These are phyloP conservation scores for Odontamblyopus lacepedii DNA, from an alignment of 2,797 vertebrate species.

Conservation along the genomic window DNA sequence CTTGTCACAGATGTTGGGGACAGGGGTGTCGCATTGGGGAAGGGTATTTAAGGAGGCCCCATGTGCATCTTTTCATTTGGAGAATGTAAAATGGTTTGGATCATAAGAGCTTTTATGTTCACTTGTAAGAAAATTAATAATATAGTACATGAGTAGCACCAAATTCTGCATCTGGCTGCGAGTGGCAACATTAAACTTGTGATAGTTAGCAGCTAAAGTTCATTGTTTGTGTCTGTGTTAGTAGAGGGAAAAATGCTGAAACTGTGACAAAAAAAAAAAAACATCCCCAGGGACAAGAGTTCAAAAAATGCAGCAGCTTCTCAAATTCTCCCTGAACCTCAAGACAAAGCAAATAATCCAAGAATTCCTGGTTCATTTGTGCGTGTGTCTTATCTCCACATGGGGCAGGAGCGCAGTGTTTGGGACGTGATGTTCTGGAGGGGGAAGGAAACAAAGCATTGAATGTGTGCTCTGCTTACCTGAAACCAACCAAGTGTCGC, in stretches of 20 bases:
- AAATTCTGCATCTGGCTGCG: neutral
- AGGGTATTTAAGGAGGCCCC: too few relatives aligned
- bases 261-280: slow-evolving; percentile 4
- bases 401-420: neutral
- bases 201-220: neutral
- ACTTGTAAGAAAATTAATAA: neutral
- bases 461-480: slow-evolving; percentile 3
- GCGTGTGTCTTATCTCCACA: slow-evolving; percentile 11
- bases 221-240: neutral
- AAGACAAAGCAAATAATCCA: slow-evolving; percentile 15
- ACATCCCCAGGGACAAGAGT: neutral
- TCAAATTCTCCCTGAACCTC: slow-evolving; percentile 5
- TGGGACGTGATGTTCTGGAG: slow-evolving; percentile 20
- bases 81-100: neutral
- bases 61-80: too few relatives aligned
- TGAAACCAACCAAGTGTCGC: slow-evolving; percentile 16
- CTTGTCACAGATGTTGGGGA: too few relatives aligned
- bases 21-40: too few relatives aligned
- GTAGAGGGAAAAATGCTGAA: neutral
- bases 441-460: slow-evolving; percentile 13
- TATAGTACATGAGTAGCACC: neutral
- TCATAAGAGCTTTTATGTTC: neutral
- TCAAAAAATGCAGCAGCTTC: slow-evolving; percentile 2
- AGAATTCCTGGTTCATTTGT: neutral
- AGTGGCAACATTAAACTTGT: neutral